Evolutionary conservation across 2,888 invertebrate genomes (phyloP), one percentile per base, ranked within the genome.

Genomic region (Agrochola lychnidis): DNA sequence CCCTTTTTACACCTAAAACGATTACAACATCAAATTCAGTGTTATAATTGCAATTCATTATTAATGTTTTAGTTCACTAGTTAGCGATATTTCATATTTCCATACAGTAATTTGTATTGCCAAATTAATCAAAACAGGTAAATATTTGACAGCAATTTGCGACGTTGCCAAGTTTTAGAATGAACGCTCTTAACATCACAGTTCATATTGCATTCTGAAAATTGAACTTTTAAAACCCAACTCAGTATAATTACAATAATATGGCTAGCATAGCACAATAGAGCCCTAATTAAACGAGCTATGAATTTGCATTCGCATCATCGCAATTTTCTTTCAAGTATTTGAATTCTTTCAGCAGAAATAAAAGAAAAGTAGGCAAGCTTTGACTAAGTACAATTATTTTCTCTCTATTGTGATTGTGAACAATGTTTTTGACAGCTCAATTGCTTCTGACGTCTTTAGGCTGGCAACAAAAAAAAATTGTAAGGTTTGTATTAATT

Each of bases 401-500:
- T 80, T 22, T 53, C 61, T 62, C 42, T 62, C 9, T 51, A 67
- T 67, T 63, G 16, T 62, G 0, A 48, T 56, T 48, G 3, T 7
- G 7, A 40, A 61, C 4, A 61, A 70, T 36, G 19, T 70, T 70
- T 64, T 67, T 59, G 66, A 73, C 69, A 53, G 22, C n/a, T 36
- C 36, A 71, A 62, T 70, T 14, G 25, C 42, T 68, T 19, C 45
- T 45, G 59, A 68, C 51, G 45, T 69, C 62, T 71, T 40, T 36
- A 77, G 70, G 6, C 25, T 70, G 71, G 63, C 68, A 72, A 66
- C 70, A 81, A 72, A 40, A 78, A 76, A 74, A 73, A 36, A 68
- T 12, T 63, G 64, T 70, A 79, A 76, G 78, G 76, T 81, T 82
- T 66, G 48, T 73, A 83, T 87, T 79, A 82, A 83, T 88, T 76